Percentiles rank a stretch among this genome's conserved stretches.
phyloP scores from a whole-genome alignment of 2,113 vertebrate genomes.

The Coptodon bakossiorum region DNA sequence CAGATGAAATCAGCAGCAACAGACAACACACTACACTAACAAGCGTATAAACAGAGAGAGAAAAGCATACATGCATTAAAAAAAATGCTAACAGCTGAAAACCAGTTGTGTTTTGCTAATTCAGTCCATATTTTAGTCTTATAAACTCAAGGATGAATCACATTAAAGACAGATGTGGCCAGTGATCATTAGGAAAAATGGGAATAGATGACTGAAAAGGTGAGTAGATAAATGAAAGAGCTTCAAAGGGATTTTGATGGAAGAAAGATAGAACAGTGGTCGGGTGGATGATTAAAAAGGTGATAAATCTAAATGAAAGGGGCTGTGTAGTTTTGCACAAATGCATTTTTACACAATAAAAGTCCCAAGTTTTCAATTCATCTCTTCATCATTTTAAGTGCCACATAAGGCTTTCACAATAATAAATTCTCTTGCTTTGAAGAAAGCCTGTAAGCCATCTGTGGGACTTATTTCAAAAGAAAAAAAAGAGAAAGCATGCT shows the following conservation, averaged over 20 bases:
- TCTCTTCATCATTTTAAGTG: background rate
- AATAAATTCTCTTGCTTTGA: background rate
- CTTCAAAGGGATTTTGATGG: background rate
- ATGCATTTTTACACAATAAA: background rate
- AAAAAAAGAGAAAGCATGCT: background rate
- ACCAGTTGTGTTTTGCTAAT: conserved; percentile 7
- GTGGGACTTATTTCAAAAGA: background rate
- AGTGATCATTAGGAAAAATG: background rate
- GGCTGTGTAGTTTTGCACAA: background rate
- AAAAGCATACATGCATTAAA: background rate
- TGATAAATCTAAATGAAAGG: background rate
- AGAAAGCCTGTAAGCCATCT: conserved; percentile 38
- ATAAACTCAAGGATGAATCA: conserved; percentile 30
- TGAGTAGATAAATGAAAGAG: background rate
- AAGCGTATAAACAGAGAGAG: background rate
- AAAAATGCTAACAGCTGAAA: conserved; percentile 5
- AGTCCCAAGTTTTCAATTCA: background rate
- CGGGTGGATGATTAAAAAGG: background rate
- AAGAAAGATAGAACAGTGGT: background rate
- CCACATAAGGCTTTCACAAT: background rate
- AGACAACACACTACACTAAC: background rate
- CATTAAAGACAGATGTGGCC: conserved; percentile 31
- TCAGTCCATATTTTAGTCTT: background rate
- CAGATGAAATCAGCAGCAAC: conserved; percentile 19
- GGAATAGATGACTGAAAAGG: background rate